Percentiles rank a stretch among this genome's conserved stretches.
Conservation (phyloP, 2,888 invertebrate species). For the Herminia tarsipennalis region DNA sequence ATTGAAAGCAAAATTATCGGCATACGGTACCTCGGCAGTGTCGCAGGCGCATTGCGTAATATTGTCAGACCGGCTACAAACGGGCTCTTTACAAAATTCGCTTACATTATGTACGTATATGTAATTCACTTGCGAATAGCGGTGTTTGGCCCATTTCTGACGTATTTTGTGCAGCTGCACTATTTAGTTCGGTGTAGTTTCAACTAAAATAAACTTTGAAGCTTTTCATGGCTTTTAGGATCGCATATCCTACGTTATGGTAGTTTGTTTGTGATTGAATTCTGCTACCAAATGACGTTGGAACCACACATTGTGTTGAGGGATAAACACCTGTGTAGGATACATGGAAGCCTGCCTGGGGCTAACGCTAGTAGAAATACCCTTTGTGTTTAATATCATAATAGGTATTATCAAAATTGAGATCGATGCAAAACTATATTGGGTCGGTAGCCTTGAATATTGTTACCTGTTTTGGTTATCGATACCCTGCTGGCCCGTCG, state of each 20-base stretch:
- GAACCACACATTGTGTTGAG: too few relatives aligned
- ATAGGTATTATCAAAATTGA: conserved; percentile 16
- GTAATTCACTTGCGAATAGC: conserved; percentile 13
- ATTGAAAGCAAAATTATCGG: conserved; percentile 54
- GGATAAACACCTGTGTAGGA: too few relatives aligned
- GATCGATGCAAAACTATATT: conserved; percentile 20
- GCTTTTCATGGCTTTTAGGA: too few relatives aligned
- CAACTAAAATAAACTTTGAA: background rate
- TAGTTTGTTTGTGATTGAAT: too few relatives aligned
- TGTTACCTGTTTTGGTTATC: conserved; percentile 44
- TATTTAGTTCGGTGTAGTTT: too few relatives aligned
- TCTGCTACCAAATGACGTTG: too few relatives aligned
- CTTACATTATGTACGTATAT: conserved; percentile 23
- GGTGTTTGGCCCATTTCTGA: conserved; percentile 5
- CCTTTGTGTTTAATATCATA: background rate
- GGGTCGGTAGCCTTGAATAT: conserved; percentile 36
- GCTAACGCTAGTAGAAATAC: too few relatives aligned
- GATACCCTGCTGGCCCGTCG: conserved; percentile 31
- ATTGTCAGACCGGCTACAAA: conserved; percentile 28
- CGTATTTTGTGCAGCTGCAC: conserved; percentile 1
- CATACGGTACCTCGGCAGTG: conserved; percentile 34
- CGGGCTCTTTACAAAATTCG: conserved; percentile 44
- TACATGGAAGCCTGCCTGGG: too few relatives aligned
- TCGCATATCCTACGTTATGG: too few relatives aligned
- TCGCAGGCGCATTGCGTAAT: conserved; percentile 33